Base-by-base conservation (phyloP, 2,888 invertebrate species). In the Scaeva pyrastri region DNA sequence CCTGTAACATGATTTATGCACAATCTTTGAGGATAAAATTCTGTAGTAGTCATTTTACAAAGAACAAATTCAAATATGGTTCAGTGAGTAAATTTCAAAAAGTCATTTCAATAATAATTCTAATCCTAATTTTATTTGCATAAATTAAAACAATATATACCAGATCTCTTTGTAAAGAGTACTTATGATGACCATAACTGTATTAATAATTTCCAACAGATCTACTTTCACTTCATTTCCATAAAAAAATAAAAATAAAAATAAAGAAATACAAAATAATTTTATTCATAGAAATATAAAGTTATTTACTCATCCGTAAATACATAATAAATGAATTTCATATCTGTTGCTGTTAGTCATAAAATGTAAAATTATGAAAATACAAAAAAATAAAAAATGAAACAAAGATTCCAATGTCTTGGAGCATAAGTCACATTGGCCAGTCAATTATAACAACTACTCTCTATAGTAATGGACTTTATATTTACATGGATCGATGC, bases 401-500 rank as follows among this genome's bases (percentile, higher is more conserved):
- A 36, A 41, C 11, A 39, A 21, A 60, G 50, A 77, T 73, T 74
- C 80, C 45, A 58, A 56, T 19, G 71, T 45, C 58, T 50, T 70
- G 70, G 39, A 66, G 64, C 75, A 80, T 80, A 84, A 80, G 75
- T 72, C 58, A 72, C 79, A 75, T 31, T 8, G 8, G 75, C 19
- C 48, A 85, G 81, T 81, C 76, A 81, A 86, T 86, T 81, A 84
- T n/a, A 56, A 31, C 5, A 31, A 31, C 31, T 31, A 5, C 31
- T 31, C 8, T 31, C 55, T 43, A 68, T 52, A 21, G 62, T 62
- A 77, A 43, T 73, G 73, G 77, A 73, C 81, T 86, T 62, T 58
- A 81, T 77, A 81, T 77, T 73, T 77, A 64, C 70, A 81, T 86
- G 85, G 77, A 77, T 77, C 85, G 76, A 77, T 86, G 81, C 77